phyloP scores from a whole-genome alignment of 2,888 invertebrate species.

The Cataglyphis altisquamis region DNA sequence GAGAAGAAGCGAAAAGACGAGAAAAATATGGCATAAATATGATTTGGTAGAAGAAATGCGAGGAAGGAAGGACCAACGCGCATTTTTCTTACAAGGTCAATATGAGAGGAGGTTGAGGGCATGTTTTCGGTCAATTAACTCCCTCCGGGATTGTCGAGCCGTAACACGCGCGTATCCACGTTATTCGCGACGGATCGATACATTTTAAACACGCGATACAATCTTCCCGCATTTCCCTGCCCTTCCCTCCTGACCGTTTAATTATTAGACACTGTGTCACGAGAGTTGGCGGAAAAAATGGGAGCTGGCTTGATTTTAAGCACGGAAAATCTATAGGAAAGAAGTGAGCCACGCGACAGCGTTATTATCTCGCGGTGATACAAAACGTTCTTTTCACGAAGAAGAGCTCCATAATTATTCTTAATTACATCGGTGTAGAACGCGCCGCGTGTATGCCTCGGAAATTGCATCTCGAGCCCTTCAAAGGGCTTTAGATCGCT shows the following conservation, averaged over 20 bases:
- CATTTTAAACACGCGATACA: constrained; percentile 35
- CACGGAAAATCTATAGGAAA: constrained; percentile 3
- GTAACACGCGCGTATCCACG: not conserved
- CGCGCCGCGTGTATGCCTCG: not conserved
- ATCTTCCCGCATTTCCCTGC: constrained; percentile 20
- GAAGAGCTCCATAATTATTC: constrained; percentile 47
- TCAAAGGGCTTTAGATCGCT: constrained; percentile 17
- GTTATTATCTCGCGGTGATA: constrained; percentile 50
- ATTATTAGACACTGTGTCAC: constrained; percentile 39
- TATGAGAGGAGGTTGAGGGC: not conserved
- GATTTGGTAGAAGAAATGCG: not conserved
- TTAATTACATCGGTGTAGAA: constrained; percentile 24
- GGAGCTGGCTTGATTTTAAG: constrained; percentile 1
- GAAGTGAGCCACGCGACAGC: constrained; percentile 25
- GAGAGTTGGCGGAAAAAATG: constrained; percentile 12
- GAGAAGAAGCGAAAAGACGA: not conserved
- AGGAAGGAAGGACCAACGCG: not conserved
- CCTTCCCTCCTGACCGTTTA: not conserved
- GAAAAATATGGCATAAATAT: not conserved
- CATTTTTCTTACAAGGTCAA: not conserved
- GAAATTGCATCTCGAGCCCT: constrained; percentile 40
- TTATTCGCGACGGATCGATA: constrained; percentile 23
- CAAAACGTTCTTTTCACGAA: constrained; percentile 28
- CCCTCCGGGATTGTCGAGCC: not conserved
- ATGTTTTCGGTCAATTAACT: constrained; percentile 49